Conservation (phyloP, 2,113 vertebrate species). For the Alaudala cheleensis region DNA sequence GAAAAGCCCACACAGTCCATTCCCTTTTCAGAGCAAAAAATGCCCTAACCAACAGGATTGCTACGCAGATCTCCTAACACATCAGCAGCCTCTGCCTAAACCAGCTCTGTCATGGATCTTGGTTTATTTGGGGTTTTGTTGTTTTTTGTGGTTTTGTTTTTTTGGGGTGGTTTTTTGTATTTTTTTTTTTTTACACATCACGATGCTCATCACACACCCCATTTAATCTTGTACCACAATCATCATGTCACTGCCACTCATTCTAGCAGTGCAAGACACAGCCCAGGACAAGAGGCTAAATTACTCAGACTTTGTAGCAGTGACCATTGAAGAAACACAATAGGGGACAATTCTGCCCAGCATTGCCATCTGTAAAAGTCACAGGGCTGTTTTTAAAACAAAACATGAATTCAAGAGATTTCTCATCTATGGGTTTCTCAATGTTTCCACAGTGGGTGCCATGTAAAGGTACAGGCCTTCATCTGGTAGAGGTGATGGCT, state of each 20-base stretch:
- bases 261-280: background rate
- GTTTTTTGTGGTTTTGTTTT: no score
- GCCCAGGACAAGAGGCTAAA: background rate
- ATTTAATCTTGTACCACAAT: background rate
- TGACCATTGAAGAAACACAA: background rate
- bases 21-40: background rate
- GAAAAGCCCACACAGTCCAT: background rate
- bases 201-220: background rate
- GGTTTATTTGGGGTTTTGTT: no score
- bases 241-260: background rate
- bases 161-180: no score
- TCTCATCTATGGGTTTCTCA: background rate
- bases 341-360: background rate
- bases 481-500: background rate
- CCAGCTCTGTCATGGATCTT: background rate
- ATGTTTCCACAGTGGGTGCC: background rate
- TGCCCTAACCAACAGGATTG: background rate
- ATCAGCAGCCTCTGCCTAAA: background rate
- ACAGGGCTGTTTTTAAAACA: background rate
- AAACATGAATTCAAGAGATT: background rate
- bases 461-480: background rate
- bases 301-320: background rate
- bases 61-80: background rate
- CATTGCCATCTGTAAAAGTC: background rate
- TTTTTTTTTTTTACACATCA: background rate